phyloP scores from a whole-genome alignment of 2,888 invertebrate species.

The Agriopis marginaria region DNA sequence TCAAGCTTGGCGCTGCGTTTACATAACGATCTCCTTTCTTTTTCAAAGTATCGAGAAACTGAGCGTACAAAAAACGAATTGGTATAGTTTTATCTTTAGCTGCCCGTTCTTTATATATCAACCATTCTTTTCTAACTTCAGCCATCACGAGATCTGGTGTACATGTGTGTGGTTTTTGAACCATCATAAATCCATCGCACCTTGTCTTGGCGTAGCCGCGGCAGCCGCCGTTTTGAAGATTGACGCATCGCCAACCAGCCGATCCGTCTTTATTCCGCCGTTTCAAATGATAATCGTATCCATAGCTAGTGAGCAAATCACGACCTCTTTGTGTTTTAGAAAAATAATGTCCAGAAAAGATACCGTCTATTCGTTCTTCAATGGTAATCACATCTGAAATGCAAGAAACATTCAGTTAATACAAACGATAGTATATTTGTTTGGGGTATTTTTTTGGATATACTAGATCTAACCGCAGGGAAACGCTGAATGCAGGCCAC shows the following conservation, averaged over 20 bases:
- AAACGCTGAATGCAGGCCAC: too few relatives aligned
- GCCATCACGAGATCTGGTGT: background rate
- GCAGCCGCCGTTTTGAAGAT: background rate
- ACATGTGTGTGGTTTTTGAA: background rate
- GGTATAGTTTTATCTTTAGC: background rate
- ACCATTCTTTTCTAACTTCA: slow-evolving; percentile 3
- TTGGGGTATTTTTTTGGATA: background rate
- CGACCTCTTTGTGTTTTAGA: background rate
- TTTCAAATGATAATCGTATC: slow-evolving; percentile 1
- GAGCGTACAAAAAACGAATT: background rate
- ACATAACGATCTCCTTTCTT: slow-evolving; percentile 1
- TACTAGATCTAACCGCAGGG: too few relatives aligned
- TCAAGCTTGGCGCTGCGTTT: slow-evolving; percentile 4
- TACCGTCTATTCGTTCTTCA: background rate
- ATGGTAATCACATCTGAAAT: background rate
- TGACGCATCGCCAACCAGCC: slow-evolving; percentile 5
- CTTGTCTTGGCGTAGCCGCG: background rate
- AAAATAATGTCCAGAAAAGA: background rate
- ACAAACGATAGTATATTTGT: background rate
- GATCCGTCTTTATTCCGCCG: slow-evolving; percentile 6
- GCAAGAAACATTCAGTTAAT: background rate
- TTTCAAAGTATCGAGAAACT: slow-evolving; percentile 6
- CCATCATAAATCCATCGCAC: background rate
- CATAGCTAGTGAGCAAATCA: background rate
- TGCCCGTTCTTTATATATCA: slow-evolving; percentile 8